Percentiles rank a stretch among this genome's conserved stretches.
phyloP scores from a whole-genome alignment of 2,888 invertebrate species.

The Lissocephala sabroskyi region DNA sequence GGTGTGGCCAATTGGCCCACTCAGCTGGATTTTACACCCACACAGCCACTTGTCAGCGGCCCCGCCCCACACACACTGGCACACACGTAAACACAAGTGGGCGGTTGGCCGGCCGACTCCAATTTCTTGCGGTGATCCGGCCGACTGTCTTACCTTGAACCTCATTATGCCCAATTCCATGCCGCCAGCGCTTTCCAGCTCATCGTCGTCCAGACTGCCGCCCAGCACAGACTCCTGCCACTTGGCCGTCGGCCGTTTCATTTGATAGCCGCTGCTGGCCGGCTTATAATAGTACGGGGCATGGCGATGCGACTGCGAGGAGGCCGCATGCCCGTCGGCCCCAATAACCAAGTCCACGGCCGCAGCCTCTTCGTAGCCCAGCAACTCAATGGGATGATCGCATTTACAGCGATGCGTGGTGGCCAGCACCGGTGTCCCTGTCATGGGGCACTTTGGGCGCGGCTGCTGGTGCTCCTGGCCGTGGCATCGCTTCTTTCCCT shows the following conservation, averaged over 20 bases:
- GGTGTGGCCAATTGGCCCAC: too few species aligned
- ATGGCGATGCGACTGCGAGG: conserved; percentile 40
- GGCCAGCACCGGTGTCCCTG: neutral
- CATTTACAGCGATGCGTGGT: conserved; percentile 47
- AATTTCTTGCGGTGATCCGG: too few species aligned
- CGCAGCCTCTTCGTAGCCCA: conserved; percentile 43
- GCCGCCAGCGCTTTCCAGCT: conserved; percentile 44
- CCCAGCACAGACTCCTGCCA: conserved; percentile 49
- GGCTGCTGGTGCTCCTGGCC: conserved; percentile 28
- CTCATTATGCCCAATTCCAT: conserved; percentile 44
- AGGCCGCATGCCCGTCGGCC: conserved; percentile 18
- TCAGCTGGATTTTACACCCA: too few species aligned
- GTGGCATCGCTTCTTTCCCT: conserved; percentile 6
- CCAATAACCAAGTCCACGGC: conserved; percentile 18
- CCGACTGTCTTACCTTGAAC: conserved; percentile 51
- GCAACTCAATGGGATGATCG: conserved; percentile 52
- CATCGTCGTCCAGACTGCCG: conserved; percentile 46
- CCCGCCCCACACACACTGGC: too few species aligned
- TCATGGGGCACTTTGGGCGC: conserved; percentile 8
- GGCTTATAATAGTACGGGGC: conserved; percentile 52
- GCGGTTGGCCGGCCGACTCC: too few species aligned
- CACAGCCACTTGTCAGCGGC: too few species aligned
- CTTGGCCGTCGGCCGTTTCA: conserved; percentile 45
- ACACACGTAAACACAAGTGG: too few species aligned
- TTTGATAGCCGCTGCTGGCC: conserved; percentile 24